Base-by-base conservation (phyloP, 37 sponge, comb jelly and placozoan genomes). In the Chondrilla cf. caribensis region DNA sequence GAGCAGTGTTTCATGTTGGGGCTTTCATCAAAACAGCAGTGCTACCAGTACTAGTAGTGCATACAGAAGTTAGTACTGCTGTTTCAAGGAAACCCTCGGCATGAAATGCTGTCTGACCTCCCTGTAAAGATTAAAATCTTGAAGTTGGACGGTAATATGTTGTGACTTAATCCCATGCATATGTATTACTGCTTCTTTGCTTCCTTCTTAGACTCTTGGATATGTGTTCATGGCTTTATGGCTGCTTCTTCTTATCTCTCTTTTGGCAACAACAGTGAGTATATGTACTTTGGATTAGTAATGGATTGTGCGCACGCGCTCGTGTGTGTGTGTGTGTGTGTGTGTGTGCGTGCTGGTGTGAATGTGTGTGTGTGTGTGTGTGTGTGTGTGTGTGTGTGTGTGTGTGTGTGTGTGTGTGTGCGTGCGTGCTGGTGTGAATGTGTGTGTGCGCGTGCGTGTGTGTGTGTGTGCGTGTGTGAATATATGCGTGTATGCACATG, bases 231-330 rank as follows among this genome's bases (percentile, higher is more conserved):
- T 93, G 85, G 81, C 58, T 7, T 32, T 89, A 0, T 93, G 93
- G 93, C 57, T 89, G 21, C 26, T 89, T 43, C 81, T 86, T 26
- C 88, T 93, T 43, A 89, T 93, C 18, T 84, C 93, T 59, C 81
- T 93, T 0, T 80, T 93, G n/a, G 90, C 93, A 33, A 93, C 93
- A 41, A 90, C 90, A 11, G 93, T 93, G 67, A 82, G 93, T 59
- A 0, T 25, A 14, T 3, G 1, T 68, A 38, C 15, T 65, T 22
- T 70, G n/a, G 15, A 14, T 64, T 54, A 51, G 28, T n/a, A n/a
- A n/a, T n/a, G n/a, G n/a, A n/a, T n/a, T 60, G 64, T 19, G 64
- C 5, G 24, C 22, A 22, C 15, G 24, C 5, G 7, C 28, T 60
- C 5, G 24, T 47, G 51, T 47, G 51, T 47, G 51, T 47, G 29